A percentile compares a stretch with the other conserved stretches of the same genome.
Evolutionary conservation across 2,113 vertebrate genomes (phyloP).

Genomic region (Scatophagus argus): DNA sequence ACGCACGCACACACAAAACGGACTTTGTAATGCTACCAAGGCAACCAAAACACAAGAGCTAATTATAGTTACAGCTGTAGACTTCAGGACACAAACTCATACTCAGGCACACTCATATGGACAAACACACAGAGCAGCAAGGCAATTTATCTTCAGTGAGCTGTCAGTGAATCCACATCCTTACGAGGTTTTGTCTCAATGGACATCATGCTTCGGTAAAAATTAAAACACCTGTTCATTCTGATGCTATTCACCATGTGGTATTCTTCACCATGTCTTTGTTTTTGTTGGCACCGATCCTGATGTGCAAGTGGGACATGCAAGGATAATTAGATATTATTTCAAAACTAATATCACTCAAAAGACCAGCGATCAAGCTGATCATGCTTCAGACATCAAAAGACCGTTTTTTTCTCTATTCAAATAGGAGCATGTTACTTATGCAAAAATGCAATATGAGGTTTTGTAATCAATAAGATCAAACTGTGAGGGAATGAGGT

Average conservation of each 20-base stretch:
- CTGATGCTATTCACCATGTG: neutral
- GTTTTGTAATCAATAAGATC: too few relatives aligned
- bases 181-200: slow-evolving; percentile 4
- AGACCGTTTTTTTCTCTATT: neutral
- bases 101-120: slow-evolving; percentile 42
- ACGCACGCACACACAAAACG: slow-evolving; percentile 36
- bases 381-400: neutral
- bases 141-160: slow-evolving; percentile 30
- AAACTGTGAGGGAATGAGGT: neutral
- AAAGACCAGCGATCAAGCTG: neutral
- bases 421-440: neutral
- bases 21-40: slow-evolving; percentile 68
- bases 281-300: neutral
- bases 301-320: neutral
- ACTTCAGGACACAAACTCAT: slow-evolving; percentile 56
- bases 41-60: slow-evolving; percentile 75
- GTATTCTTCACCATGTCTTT: neutral
- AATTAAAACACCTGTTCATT: slow-evolving; percentile 16
- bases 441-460: neutral
- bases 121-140: slow-evolving; percentile 38
- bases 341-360: neutral
- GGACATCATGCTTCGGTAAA: neutral
- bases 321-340: neutral
- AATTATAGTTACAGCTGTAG: slow-evolving; percentile 75
- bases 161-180: slow-evolving; percentile 39